Conservation (phyloP, 2,113 vertebrate genomes). For the Carlito syrichta region DNA sequence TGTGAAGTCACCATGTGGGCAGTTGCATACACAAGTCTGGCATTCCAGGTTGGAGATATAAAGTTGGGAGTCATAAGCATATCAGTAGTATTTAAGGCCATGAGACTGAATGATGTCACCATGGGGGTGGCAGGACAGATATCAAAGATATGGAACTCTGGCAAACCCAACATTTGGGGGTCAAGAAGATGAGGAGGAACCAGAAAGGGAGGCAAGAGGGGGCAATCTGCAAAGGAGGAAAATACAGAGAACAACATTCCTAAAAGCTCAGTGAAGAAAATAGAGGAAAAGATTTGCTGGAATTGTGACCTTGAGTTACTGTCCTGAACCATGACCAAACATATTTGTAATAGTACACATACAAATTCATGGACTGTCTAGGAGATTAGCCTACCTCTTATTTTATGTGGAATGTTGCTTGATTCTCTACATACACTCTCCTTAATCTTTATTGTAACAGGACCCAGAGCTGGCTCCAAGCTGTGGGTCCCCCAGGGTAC, state of each 20-base stretch:
- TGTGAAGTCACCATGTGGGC: not conserved
- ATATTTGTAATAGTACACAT: not conserved
- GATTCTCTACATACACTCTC: not conserved
- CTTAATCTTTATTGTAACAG: constrained; percentile 10
- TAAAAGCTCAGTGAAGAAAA: not conserved
- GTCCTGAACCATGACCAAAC: not conserved
- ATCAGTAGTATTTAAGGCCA: too few relatives aligned
- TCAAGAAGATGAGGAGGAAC: not conserved
- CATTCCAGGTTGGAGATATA: not conserved
- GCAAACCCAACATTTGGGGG: not conserved
- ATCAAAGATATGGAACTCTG: not conserved
- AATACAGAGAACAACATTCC: not conserved
- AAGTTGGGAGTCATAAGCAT: not conserved
- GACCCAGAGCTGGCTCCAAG: not conserved
- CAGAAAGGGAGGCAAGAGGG: not conserved
- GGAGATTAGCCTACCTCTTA: not conserved
- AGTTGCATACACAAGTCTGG: not conserved
- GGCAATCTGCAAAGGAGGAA: not conserved
- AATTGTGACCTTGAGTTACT: not conserved
- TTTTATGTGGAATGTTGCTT: not conserved
- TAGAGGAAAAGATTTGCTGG: not conserved
- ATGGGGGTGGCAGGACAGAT: not conserved
- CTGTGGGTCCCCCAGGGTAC: not conserved
- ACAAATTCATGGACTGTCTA: not conserved
- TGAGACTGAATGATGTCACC: not conserved